A percentile compares a stretch with the other conserved stretches of the same genome.
These are phyloP conservation scores for Calidris pugnax DNA, from an alignment of 2,113 vertebrate species.

Conservation along the genomic window DNA sequence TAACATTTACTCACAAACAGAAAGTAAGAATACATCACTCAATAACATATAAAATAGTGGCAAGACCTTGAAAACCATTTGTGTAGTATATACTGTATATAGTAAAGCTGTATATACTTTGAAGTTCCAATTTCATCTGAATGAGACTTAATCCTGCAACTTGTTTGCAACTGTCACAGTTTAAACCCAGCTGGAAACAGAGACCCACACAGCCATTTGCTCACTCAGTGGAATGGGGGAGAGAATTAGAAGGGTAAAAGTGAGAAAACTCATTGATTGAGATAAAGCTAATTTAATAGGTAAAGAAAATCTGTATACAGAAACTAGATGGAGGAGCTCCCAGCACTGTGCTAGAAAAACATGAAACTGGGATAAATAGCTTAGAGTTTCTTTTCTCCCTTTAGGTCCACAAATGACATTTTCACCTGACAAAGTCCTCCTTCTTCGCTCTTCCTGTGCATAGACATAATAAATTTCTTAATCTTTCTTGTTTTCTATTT, in stretches of 20 bases:
- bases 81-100: no score
- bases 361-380: neutral
- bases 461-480: neutral
- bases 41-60: neutral
- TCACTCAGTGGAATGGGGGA: neutral
- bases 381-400: neutral
- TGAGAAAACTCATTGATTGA: neutral
- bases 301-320: neutral
- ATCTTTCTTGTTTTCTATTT: neutral
- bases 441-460: neutral
- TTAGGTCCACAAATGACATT: neutral
- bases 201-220: neutral
- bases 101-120: neutral
- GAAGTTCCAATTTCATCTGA: neutral
- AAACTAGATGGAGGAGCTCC: neutral
- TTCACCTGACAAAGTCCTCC: neutral
- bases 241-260: neutral
- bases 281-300: neutral
- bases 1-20: neutral
- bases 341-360: neutral
- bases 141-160: neutral
- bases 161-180: neutral
- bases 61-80: neutral
- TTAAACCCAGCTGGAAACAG: neutral
- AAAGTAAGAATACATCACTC: neutral